Conservation (phyloP, 2,888 invertebrate genomes). For the Dinocampus coccinellae region DNA sequence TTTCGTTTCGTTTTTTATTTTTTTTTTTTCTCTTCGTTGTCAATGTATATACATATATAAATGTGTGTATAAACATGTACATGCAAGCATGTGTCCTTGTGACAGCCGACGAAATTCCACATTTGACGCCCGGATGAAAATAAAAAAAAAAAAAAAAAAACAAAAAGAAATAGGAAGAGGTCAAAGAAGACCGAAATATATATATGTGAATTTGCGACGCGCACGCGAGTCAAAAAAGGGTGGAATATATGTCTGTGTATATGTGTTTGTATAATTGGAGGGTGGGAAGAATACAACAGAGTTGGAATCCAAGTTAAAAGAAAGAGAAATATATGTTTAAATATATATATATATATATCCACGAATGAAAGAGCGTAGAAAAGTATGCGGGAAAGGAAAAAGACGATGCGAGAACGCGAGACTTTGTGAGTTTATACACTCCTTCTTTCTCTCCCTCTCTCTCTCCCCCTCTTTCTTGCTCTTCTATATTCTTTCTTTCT, state of each 20-base stretch:
- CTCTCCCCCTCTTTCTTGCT: too few relatives aligned
- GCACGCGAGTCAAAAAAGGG: conserved; percentile 25
- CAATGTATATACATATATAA: neutral
- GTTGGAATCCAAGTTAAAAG: conserved; percentile 39
- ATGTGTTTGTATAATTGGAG: conserved; percentile 6
- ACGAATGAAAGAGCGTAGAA: conserved; percentile 21
- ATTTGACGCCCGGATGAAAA: neutral
- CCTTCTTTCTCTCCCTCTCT: too few relatives aligned
- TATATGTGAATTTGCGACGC: conserved; percentile 36
- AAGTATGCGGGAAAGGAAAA: conserved; percentile 37
- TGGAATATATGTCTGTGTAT: conserved; percentile 5
- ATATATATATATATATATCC: neutral
- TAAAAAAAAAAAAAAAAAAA: too few relatives aligned
- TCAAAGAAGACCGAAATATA: neutral
- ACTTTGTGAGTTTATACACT: conserved; percentile 27
- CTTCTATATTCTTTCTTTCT: too few relatives aligned
- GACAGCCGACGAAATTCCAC: conserved; percentile 2
- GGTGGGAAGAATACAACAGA: conserved; percentile 36
- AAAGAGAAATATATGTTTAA: conserved; percentile 32
- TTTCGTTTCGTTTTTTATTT: neutral
- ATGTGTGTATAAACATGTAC: neutral
- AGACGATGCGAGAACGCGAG: conserved; percentile 32
- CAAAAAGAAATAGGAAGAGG: too few relatives aligned
- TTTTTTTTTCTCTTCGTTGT: neutral
- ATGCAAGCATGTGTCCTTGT: conserved; percentile 2